A percentile compares a stretch with the other conserved stretches of the same genome.
phyloP scores from a whole-genome alignment of 2,797 vertebrate genomes.

The Acanthurus lineatus region DNA sequence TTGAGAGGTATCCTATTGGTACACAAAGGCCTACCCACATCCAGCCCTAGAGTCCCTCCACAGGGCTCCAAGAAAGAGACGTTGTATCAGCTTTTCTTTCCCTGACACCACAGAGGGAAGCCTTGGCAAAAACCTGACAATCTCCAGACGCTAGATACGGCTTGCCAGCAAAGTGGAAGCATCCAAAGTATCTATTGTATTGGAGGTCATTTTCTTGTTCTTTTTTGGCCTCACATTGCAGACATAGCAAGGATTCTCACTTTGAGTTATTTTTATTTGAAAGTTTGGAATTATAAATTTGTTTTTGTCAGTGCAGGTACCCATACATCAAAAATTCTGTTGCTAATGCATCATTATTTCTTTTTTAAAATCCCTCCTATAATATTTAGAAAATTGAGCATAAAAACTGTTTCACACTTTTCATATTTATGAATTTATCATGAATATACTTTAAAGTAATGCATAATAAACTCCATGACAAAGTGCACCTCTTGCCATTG shows the following conservation, averaged over 20 bases:
- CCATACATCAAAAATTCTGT: background rate
- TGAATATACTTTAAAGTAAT: background rate
- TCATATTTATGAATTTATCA: background rate
- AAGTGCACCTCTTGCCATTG: background rate
- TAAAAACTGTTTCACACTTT: background rate
- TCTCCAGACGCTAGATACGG: constrained; percentile 64
- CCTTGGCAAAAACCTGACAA: constrained; percentile 58
- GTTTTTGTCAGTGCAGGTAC: background rate
- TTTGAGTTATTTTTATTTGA: constrained; percentile 31
- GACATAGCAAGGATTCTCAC: constrained; percentile 40
- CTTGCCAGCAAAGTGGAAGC: constrained; percentile 66
- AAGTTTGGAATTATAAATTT: no score
- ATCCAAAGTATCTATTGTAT: constrained; percentile 67
- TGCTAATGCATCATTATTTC: background rate
- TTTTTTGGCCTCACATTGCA: constrained; percentile 32
- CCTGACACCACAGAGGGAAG: constrained; percentile 69
- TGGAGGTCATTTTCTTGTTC: constrained; percentile 46
- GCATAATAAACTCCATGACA: background rate
- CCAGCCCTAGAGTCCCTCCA: constrained; percentile 44
- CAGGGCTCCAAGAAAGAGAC: constrained; percentile 64
- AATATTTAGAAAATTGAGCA: background rate
- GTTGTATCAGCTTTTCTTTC: constrained; percentile 66
- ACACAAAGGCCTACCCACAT: constrained; percentile 55
- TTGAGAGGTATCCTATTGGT: constrained; percentile 60
- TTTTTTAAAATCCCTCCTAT: background rate